Base-by-base conservation (phyloP, 2,113 vertebrate genomes). In the Triplophysa dalaica region DNA sequence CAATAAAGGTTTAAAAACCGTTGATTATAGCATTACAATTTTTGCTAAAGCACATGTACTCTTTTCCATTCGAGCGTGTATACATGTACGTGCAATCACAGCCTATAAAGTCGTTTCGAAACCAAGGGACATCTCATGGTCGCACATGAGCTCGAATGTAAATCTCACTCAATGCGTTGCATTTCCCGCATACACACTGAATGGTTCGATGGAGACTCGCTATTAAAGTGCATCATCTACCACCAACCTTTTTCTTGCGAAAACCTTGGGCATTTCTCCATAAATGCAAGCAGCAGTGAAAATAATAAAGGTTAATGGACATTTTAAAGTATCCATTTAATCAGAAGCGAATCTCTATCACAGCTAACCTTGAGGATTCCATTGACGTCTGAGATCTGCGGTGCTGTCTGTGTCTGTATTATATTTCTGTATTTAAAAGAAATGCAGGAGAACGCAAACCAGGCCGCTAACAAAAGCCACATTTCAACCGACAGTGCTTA, bases 41-140 rank as follows among this genome's bases (percentile, higher is more conserved):
- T 52, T 17, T 4, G 14, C 50, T 17, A 4, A 14, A 16, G 50
- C 50, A 14, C 13, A 16, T 16, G 4, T 52, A 52, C 48, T 16
- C 50, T 52, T 52, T 16, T 14, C 14, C 5, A 17, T 52, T 17
- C 50, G 1, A 52, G 74, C 16, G 24, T 24, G 61, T 45, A 17
- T 60, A 33, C 67, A 12, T 61, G 17, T 61, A 48, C 26, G 14
- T 72, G 66, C 48, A 19, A 48, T 38, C 54, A 9, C 12, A 64
- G 63, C 26, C 26, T 2, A 60, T 72, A 33, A 61, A 83, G 70
- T 64, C 52, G 54, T 67, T 73, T 54, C 64, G 14, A 48, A 60
- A 60, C 43, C 64, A 3, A 17, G 24, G 12, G 11, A 24, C 2
- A 52, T 61, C 45, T 65, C 69, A 60, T 10, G 14, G 68, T 74